Conservation (phyloP, 2,113 vertebrate genomes). For the Sebastes schlegelii region DNA sequence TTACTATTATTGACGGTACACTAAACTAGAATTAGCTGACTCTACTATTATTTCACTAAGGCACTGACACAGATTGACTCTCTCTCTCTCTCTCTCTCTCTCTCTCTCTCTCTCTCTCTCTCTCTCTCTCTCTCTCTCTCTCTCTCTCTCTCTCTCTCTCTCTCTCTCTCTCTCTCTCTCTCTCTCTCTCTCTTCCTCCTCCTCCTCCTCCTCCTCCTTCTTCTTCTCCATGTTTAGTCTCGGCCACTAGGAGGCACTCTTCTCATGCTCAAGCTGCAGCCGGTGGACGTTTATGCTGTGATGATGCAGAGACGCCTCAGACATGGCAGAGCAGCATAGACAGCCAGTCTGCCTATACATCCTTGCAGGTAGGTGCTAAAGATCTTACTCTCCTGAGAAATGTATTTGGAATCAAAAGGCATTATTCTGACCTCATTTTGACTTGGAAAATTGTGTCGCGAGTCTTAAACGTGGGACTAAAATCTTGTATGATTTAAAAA, state of each 20-base stretch:
- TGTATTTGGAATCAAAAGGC: conserved; percentile 9
- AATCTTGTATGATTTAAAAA: background rate
- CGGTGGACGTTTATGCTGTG: conserved; percentile 36
- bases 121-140: conserved; percentile 35
- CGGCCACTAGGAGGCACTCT: conserved; percentile 85
- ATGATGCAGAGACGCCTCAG: conserved; percentile 60
- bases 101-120: conserved; percentile 27
- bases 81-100: conserved; percentile 35
- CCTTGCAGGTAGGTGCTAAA: conserved; percentile 56
- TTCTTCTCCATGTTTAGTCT: background rate
- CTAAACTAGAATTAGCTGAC: conserved; percentile 73
- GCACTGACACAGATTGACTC: conserved; percentile 66
- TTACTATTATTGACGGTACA: conserved; percentile 65
- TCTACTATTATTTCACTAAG: conserved; percentile 68
- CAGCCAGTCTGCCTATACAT: conserved; percentile 55
- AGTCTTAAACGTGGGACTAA: background rate
- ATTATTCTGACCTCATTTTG: conserved; percentile 6
- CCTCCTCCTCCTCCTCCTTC: background rate
- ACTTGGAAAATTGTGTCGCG: conserved; percentile 8
- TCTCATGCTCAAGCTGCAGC: conserved; percentile 76
- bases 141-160: conserved; percentile 34
- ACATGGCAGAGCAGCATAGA: conserved; percentile 57
- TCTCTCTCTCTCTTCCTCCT: background rate
- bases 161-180: conserved; percentile 24
- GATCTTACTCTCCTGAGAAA: conserved; percentile 52